Percentiles rank a stretch among this genome's conserved stretches.
phyloP scores from a whole-genome alignment of 2,113 vertebrate species.

The Cynopterus brachyotis region DNA sequence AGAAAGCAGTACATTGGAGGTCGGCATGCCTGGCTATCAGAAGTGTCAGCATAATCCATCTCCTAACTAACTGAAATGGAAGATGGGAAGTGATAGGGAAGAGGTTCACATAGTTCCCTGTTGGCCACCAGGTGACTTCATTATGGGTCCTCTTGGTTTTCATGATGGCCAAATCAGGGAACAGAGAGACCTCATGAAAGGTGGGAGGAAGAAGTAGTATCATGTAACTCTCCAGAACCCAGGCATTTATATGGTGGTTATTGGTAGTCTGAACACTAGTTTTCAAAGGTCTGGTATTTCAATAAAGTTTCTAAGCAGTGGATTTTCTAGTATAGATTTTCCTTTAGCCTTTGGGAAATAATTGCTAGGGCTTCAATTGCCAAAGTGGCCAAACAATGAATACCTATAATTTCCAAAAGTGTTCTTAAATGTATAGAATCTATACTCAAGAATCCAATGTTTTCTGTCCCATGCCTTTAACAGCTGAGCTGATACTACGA shows the following conservation, averaged over 20 bases:
- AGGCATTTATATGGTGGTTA: neutral
- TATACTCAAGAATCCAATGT: neutral
- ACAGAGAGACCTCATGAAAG: neutral
- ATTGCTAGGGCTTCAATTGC: neutral
- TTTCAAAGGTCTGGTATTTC: neutral
- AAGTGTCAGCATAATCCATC: neutral
- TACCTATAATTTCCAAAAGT: neutral
- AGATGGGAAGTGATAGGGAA: neutral
- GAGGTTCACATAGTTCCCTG: neutral
- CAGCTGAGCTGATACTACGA: neutral
- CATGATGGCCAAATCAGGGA: neutral
- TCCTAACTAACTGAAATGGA: neutral
- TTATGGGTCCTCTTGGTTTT: neutral
- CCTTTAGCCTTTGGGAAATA: neutral
- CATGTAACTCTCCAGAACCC: neutral
- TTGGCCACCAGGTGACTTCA: neutral
- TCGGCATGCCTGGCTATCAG: neutral
- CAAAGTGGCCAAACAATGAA: neutral
- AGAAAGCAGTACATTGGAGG: neutral
- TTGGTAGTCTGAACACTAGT: neutral
- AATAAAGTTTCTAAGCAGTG: neutral
- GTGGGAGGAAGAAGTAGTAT: neutral
- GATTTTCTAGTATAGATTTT: neutral
- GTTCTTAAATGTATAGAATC: neutral
- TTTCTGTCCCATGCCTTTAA: neutral